These are phyloP conservation scores for Orgyia antiqua DNA, from an alignment of 2,888 invertebrate species.

Conservation along the genomic window DNA sequence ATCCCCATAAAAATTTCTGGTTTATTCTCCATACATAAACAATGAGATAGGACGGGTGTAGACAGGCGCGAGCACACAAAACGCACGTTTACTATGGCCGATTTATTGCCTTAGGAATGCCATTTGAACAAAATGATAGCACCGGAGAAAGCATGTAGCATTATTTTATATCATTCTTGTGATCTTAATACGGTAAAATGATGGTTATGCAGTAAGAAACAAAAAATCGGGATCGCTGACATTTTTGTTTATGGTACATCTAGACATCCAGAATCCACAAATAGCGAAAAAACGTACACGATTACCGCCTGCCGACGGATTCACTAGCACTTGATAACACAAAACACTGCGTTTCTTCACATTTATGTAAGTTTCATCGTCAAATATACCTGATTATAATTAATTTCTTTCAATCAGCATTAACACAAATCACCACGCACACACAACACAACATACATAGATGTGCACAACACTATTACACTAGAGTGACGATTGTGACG, in stretches of 20 bases:
- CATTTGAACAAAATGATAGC: slow-evolving; percentile 41
- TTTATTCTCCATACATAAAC: slow-evolving; percentile 77
- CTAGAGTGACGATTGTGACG: no score
- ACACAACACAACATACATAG: slow-evolving; percentile 75
- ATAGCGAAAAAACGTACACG: slow-evolving; percentile 76
- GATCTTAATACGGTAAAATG: slow-evolving; percentile 73
- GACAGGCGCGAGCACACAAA: slow-evolving; percentile 69
- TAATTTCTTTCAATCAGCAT: slow-evolving; percentile 76
- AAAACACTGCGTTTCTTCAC: slow-evolving; percentile 69
- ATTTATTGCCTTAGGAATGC: slow-evolving; percentile 59
- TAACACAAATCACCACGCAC: slow-evolving; percentile 79
- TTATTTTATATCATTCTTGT: slow-evolving; percentile 73
- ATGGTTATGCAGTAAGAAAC: slow-evolving; percentile 74
- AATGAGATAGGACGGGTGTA: slow-evolving; percentile 76
- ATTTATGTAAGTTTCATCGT: slow-evolving; percentile 74
- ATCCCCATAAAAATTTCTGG: slow-evolving; percentile 71
- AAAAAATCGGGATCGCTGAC: slow-evolving; percentile 79
- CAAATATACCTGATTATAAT: slow-evolving; percentile 67
- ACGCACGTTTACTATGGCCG: slow-evolving; percentile 74
- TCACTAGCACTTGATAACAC: slow-evolving; percentile 74
- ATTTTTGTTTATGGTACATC: slow-evolving; percentile 80
- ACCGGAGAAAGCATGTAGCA: slow-evolving; percentile 62
- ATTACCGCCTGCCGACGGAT: slow-evolving; percentile 76
- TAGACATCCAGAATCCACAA: slow-evolving; percentile 76
- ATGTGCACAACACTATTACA: slow-evolving; percentile 42